Conservation (phyloP, 2,888 invertebrate species). For the Agrotis segetum region DNA sequence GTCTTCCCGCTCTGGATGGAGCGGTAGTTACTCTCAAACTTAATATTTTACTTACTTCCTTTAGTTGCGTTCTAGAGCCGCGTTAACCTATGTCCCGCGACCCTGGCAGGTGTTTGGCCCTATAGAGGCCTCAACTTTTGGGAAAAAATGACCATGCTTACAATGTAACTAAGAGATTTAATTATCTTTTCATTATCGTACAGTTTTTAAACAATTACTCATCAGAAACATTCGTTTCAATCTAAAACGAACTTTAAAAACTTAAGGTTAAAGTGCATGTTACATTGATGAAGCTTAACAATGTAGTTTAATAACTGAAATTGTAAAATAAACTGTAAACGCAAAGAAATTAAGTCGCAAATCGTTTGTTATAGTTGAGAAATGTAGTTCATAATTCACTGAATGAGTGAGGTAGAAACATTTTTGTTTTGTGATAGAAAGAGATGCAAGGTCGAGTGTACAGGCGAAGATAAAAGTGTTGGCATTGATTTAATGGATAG, state of each 20-base stretch:
- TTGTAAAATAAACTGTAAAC: conserved; percentile 12
- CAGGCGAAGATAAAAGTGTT: conserved; percentile 50
- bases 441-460: conserved; percentile 50
- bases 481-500: neutral
- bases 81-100: no score
- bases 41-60: no score
- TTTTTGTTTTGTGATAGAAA: conserved; percentile 36
- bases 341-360: neutral
- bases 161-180: conserved; percentile 22
- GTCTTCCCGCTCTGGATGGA: no score
- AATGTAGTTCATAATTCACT: conserved; percentile 29
- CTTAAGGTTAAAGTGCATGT: neutral
- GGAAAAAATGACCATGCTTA: neutral
- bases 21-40: no score
- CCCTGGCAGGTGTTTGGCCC: no score
- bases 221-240: conserved; percentile 17
- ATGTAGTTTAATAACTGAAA: neutral
- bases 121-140: neutral
- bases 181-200: conserved; percentile 39
- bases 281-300: neutral
- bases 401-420: conserved; percentile 27
- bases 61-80: no score
- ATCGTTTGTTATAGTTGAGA: neutral
- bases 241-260: conserved; percentile 4
- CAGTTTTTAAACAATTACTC: conserved; percentile 56